phyloP scores from a whole-genome alignment of 2,888 invertebrate species.

The Pheosia tremula region DNA sequence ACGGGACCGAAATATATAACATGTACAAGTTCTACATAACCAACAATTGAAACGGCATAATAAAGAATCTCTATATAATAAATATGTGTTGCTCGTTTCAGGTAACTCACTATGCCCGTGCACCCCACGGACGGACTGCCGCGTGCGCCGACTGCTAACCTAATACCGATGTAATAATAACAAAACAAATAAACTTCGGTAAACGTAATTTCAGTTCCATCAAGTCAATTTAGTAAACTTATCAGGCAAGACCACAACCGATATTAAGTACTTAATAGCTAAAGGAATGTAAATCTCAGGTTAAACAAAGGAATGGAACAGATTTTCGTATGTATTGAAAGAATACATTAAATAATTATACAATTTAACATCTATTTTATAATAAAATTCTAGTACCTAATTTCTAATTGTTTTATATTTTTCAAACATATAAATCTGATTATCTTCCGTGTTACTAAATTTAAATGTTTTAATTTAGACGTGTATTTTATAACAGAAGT shows the following conservation, averaged over 20 bases:
- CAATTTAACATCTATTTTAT: constrained; percentile 46
- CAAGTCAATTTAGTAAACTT: constrained; percentile 81
- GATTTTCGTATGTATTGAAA: constrained; percentile 56
- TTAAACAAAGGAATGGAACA: constrained; percentile 61
- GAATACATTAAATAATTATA: constrained; percentile 49
- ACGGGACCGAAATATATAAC: constrained; percentile 63
- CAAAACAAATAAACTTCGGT: constrained; percentile 79
- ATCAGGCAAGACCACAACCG: constrained; percentile 86
- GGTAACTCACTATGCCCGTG: constrained; percentile 80
- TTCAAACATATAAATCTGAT: background rate
- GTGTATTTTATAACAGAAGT: constrained; percentile 3
- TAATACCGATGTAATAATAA: constrained; percentile 67
- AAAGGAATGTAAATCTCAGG: constrained; percentile 79
- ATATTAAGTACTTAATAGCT: constrained; percentile 84
- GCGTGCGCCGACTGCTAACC: constrained; percentile 47
- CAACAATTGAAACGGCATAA: constrained; percentile 76
- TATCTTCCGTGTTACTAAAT: background rate
- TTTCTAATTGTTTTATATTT: constrained; percentile 20
- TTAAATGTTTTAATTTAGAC: constrained; percentile 21
- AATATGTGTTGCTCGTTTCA: constrained; percentile 75
- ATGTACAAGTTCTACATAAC: constrained; percentile 64
- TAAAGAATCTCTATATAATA: constrained; percentile 78
- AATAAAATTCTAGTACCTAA: constrained; percentile 20
- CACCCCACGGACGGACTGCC: constrained; percentile 60
- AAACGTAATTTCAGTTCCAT: constrained; percentile 81